These are phyloP conservation scores for Lamprotornis superbus DNA, from an alignment of 2,113 vertebrate species.

Conservation along the genomic window DNA sequence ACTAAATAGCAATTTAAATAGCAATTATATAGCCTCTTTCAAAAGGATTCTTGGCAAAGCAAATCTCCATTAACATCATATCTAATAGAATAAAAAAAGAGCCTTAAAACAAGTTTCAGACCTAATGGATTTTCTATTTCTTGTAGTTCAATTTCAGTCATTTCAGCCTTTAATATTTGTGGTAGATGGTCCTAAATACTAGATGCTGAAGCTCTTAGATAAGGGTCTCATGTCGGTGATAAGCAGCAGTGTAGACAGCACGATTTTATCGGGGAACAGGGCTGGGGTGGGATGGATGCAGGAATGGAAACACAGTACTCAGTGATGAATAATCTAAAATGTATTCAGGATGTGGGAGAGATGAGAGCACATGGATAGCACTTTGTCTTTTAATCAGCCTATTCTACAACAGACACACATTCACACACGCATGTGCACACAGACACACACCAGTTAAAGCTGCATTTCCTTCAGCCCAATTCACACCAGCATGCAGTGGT, in stretches of 20 bases:
- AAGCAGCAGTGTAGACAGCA: not conserved
- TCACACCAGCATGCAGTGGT: not conserved
- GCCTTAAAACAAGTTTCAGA: not conserved
- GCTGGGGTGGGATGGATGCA: not conserved
- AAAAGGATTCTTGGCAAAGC: not conserved
- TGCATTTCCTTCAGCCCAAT: not conserved
- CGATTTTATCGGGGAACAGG: not conserved
- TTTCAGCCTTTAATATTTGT: not conserved
- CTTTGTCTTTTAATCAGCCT: not conserved
- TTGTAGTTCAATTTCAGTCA: not conserved
- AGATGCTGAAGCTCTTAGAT: not conserved
- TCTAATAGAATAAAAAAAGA: not conserved
- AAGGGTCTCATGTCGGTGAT: not conserved
- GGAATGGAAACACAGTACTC: not conserved
- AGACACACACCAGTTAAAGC: not conserved
- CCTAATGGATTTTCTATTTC: not conserved
- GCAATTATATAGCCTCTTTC: not conserved
- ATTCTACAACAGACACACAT: not conserved
- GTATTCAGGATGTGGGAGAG: not conserved
- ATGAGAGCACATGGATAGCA: accelerated
- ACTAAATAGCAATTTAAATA: not conserved
- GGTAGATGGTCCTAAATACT: not conserved
- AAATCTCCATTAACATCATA: not conserved
- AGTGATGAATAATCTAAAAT: not conserved
- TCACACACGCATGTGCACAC: no score